Evolutionary conservation across 2,113 vertebrate genomes (phyloP).

Genomic region (Psophia crepitans): DNA sequence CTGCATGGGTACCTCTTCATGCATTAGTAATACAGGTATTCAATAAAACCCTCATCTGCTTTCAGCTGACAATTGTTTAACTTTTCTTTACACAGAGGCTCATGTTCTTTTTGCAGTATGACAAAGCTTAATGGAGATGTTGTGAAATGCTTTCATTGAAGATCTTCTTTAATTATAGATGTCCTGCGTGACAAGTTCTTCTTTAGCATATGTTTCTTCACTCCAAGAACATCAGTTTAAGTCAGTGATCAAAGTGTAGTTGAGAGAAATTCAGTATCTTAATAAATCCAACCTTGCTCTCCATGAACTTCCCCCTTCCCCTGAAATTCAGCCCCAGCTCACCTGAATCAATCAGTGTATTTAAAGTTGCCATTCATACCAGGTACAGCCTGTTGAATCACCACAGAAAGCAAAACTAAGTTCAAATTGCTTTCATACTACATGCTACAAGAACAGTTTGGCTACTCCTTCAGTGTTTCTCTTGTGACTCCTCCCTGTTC

Average conservation of each 20-base stretch:
- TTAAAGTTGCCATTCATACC: background rate
- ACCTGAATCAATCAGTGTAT: background rate
- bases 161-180: slow-evolving; percentile 60
- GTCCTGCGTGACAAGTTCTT: slow-evolving; percentile 2
- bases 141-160: slow-evolving; percentile 55
- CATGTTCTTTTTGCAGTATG: slow-evolving; percentile 44
- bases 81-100: slow-evolving; percentile 57
- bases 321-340: background rate
- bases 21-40: slow-evolving; percentile 62
- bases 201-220: slow-evolving; percentile 58
- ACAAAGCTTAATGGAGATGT: slow-evolving; percentile 40
- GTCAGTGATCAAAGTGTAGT: slow-evolving; percentile 16
- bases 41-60: slow-evolving; percentile 56
- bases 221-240: slow-evolving; percentile 36
- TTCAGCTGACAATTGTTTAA: slow-evolving; percentile 59
- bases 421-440: background rate
- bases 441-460: background rate
- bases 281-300: background rate
- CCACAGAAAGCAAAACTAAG: background rate
- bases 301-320: background rate
- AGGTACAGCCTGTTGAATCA: background rate
- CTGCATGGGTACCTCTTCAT: slow-evolving; percentile 49
- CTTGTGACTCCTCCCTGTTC: background rate
- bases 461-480: background rate
- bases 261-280: background rate